These are phyloP conservation scores for Tinea pellionella DNA, from an alignment of 2,888 invertebrate genomes.

Conservation along the genomic window DNA sequence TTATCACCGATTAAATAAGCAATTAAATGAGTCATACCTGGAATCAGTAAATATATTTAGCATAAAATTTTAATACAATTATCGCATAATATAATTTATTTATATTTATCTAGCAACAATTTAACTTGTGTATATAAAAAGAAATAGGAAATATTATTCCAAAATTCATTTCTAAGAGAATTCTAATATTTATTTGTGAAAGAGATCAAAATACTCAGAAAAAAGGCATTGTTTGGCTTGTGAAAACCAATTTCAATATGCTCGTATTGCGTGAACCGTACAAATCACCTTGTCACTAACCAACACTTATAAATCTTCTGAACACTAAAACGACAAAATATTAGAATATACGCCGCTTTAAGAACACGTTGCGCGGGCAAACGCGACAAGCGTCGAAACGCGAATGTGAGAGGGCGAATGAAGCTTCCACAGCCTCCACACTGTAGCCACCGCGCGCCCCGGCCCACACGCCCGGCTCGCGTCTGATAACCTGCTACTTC, in stretches of 20 bases:
- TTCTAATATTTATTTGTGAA: background rate
- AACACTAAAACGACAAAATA: slow-evolving; percentile 18
- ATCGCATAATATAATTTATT: too few species aligned
- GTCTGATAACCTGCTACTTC: slow-evolving; percentile 68
- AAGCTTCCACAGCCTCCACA: slow-evolving; percentile 39
- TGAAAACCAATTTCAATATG: background rate
- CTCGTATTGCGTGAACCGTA: slow-evolving; percentile 29
- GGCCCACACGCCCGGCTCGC: slow-evolving; percentile 29
- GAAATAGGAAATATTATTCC: background rate
- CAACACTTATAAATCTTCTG: slow-evolving; percentile 54
- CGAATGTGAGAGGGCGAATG: slow-evolving; percentile 51
- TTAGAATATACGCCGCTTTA: background rate
- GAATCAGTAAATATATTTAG: too few species aligned
- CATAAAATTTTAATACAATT: too few species aligned
- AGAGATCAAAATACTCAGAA: background rate
- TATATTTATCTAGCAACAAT: too few species aligned
- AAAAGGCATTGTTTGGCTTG: background rate
- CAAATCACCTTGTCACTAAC: slow-evolving; percentile 50
- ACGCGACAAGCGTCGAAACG: slow-evolving; percentile 48
- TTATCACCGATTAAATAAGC: too few species aligned
- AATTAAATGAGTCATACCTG: too few species aligned
- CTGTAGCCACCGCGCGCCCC: slow-evolving; percentile 24
- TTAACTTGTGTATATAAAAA: too few species aligned
- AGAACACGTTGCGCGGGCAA: slow-evolving; percentile 37
- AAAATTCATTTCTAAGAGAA: background rate